Percentiles rank a stretch among this genome's conserved stretches.
Evolutionary conservation across 1,140 invertebrate genomes (phyloP).

Genomic region (Anoplolepis gracilipes): DNA sequence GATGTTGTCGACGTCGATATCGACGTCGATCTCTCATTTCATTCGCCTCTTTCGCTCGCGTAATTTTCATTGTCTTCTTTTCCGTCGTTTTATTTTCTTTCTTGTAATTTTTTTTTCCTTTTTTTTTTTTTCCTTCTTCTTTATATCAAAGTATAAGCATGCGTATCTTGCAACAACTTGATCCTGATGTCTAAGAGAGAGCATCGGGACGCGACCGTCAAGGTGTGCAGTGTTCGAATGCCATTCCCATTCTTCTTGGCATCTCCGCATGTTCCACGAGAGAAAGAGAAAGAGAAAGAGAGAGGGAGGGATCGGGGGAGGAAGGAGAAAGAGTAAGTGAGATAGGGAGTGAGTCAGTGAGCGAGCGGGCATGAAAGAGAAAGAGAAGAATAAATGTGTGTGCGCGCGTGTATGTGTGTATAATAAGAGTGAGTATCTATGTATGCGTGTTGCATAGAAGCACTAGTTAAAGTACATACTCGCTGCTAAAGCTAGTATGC

Average conservation of each 20-base stretch:
- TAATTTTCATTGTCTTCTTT: conserved; percentile 16
- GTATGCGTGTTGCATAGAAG: conserved; percentile 2
- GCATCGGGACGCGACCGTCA: conserved; percentile 8
- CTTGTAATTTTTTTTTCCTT: neutral
- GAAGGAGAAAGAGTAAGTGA: neutral
- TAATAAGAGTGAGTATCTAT: neutral
- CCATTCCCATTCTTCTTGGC: conserved; percentile 15
- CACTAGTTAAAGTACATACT: conserved; percentile 56
- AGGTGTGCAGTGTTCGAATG: conserved; percentile 24
- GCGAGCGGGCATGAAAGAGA: conserved; percentile 1
- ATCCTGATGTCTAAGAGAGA: conserved; percentile 21
- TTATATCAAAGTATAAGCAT: neutral
- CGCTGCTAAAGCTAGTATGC: neutral
- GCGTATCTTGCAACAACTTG: conserved; percentile 1
- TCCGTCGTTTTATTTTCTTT: neutral
- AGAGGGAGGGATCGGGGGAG: neutral
- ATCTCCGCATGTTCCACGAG: neutral
- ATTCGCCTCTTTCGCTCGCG: neutral
- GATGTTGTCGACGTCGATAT: neutral
- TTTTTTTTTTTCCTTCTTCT: neutral
- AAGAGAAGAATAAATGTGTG: conserved; percentile 49
- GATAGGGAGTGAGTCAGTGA: neutral
- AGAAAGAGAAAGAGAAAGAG: neutral
- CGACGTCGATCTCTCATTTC: neutral
- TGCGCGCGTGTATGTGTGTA: too few relatives aligned